Evolutionary conservation across 2,797 vertebrate genomes (phyloP), one percentile per base, ranked within the genome.

Genomic region (Sebastes umbrosus): DNA sequence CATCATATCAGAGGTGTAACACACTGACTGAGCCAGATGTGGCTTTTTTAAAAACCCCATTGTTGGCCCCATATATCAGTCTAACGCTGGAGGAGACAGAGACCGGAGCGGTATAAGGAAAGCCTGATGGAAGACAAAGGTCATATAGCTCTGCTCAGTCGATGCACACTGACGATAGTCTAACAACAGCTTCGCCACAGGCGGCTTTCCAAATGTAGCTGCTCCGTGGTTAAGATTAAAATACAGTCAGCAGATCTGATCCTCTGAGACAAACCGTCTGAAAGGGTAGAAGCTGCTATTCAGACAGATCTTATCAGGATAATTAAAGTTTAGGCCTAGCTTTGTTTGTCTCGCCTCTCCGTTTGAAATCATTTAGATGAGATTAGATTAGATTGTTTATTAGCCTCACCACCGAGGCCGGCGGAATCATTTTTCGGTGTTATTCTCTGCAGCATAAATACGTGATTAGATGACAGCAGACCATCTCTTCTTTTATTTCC

Each of bases 161-260:
- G 10, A 84, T 79, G 27, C 69, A 27, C 68, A 65, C 79, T 79
- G 73, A 83, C 8, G 34, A 72, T 63, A 27, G 65, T 81, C 55
- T 11, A 72, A 55, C 80, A 55, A 2, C 32, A 59, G 67, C 75
- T 66, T 69, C 20, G 70, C 85, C 77, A 22, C 65, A 31, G 87
- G 87, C 79, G 57, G 6, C 62, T 76, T 67, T 82, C 75, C n/a
- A 82, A 73, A 79, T 55, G 58, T 31, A 77, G 81, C 78, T 60
- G 46, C 57, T 71, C 20, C 43, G 14, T 27, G 54, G 65, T 74
- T 67, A 22, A 43, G 79, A 69, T 72, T 77, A 70, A 78, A 82
- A 87, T 54, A 69, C 64, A 65, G 59, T 34, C 68, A 72, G 71
- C 57, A 63, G 59, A 79, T 64, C 12, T 16, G 55, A 87, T 80